Conservation (phyloP, 2,888 invertebrate species). For the Phanerotoma sp. region DNA sequence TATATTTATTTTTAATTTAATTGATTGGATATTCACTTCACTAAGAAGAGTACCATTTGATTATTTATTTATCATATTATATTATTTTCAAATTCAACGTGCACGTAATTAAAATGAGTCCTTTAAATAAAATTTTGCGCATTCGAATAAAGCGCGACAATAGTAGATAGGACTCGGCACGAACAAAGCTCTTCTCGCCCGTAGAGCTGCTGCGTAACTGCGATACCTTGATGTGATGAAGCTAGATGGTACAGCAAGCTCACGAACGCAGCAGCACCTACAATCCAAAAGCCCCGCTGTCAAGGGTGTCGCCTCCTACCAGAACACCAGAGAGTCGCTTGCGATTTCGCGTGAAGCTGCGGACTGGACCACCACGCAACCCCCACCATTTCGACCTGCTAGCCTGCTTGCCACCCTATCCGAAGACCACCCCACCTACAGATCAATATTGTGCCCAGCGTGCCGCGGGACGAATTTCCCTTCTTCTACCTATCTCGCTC, state of each 20-base stretch:
- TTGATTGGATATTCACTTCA: no score
- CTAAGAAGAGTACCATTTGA: no score
- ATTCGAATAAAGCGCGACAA: not conserved
- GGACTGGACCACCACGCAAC: conserved; percentile 55
- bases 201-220: conserved; percentile 39
- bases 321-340: conserved; percentile 36
- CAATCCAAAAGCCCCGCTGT: conserved; percentile 37
- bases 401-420: conserved; percentile 16
- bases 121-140: not conserved
- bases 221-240: conserved; percentile 20
- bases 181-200: conserved; percentile 32
- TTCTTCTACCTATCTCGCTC: conserved; percentile 27
- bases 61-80: no score
- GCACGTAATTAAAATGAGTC: not conserved
- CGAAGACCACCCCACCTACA: conserved; percentile 43
- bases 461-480: conserved; percentile 38
- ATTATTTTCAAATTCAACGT: no score
- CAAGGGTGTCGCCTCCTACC: conserved; percentile 27
- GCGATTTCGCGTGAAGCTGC: conserved; percentile 52
- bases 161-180: not conserved
- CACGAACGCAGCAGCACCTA: conserved; percentile 50
- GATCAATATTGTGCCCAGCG: conserved; percentile 56
- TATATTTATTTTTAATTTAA: no score
- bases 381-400: conserved; percentile 40
- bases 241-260: conserved; percentile 32